Evolutionary conservation across 2,888 invertebrate genomes (phyloP).

Genomic region (Hylaea fasciaria): DNA sequence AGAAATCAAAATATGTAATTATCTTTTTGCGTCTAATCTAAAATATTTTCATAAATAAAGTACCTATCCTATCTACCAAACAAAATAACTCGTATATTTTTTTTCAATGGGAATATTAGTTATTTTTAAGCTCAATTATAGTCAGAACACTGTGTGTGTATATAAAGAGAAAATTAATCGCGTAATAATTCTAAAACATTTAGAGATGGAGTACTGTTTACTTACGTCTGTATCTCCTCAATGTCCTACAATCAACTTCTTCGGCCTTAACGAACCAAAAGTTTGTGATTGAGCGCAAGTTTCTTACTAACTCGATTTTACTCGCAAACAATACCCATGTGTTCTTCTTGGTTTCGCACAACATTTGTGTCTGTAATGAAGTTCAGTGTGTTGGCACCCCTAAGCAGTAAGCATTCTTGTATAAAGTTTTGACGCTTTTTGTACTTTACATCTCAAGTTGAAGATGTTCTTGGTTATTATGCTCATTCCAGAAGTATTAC

Average conservation of each 20-base stretch:
- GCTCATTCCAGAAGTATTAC: slow-evolving; percentile 6
- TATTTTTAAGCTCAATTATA: too few species aligned
- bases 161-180: too few species aligned
- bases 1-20: too few species aligned
- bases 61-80: too few species aligned
- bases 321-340: slow-evolving; percentile 50
- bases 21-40: too few species aligned
- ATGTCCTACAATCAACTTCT: slow-evolving; percentile 36
- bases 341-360: slow-evolving; percentile 46
- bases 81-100: too few species aligned
- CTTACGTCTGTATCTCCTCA: slow-evolving; percentile 7
- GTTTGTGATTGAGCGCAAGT: slow-evolving; percentile 44
- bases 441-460: slow-evolving; percentile 30
- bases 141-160: too few species aligned
- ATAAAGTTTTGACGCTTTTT: slow-evolving; percentile 40
- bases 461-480: slow-evolving; percentile 19
- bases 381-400: slow-evolving; percentile 29
- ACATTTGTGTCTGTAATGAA: slow-evolving; percentile 40
- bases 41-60: too few species aligned
- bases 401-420: slow-evolving; percentile 39
- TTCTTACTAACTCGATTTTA: slow-evolving; percentile 49
- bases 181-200: not conserved
- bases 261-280: slow-evolving; percentile 33
- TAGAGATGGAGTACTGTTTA: not conserved
- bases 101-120: too few species aligned